These are phyloP conservation scores for Saimiri boliviensis DNA, from an alignment of 2,113 vertebrate genomes.

Conservation along the genomic window DNA sequence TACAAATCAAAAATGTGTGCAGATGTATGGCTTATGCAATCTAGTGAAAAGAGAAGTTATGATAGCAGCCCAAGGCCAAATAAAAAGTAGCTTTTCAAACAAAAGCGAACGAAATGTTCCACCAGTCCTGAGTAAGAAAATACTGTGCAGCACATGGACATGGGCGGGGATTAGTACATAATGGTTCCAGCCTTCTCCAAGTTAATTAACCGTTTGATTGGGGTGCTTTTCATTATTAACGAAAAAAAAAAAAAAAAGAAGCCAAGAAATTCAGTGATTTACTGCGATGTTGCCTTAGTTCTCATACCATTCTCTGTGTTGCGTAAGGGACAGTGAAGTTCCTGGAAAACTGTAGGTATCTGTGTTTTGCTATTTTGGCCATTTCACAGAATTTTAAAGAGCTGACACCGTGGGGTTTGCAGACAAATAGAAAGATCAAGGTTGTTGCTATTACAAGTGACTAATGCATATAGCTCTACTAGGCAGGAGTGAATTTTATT, in stretches of 20 bases:
- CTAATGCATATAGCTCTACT: neutral
- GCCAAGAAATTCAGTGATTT: slow-evolving; percentile 44
- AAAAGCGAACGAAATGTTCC: slow-evolving; percentile 46
- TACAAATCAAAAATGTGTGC: slow-evolving; percentile 19
- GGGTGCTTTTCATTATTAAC: slow-evolving; percentile 5
- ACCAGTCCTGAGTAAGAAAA: slow-evolving; percentile 44
- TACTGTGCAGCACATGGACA: neutral
- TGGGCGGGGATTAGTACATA: neutral
- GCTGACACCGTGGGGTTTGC: neutral
- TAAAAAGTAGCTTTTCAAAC: slow-evolving; percentile 32
- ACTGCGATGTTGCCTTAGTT: slow-evolving; percentile 27
- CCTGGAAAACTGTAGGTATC: slow-evolving; percentile 48
- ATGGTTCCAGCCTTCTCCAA: neutral
- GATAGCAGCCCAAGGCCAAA: slow-evolving; percentile 52
- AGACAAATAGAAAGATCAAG: slow-evolving; percentile 36
- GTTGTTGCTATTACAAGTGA: slow-evolving; percentile 20
- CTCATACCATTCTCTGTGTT: slow-evolving; percentile 28
- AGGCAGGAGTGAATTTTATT: slow-evolving; percentile 41
- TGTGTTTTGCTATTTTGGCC: neutral
- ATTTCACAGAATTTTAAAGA: slow-evolving; percentile 44
- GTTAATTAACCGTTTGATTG: slow-evolving; percentile 50
- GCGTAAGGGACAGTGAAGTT: slow-evolving; percentile 15
- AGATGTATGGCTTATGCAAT: slow-evolving; percentile 27
- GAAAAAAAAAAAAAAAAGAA: neutral
- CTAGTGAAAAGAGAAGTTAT: slow-evolving; percentile 53